A percentile compares a stretch with the other conserved stretches of the same genome.
Conservation (phyloP, 2,797 vertebrate species). For the Sparidentex hasta region DNA sequence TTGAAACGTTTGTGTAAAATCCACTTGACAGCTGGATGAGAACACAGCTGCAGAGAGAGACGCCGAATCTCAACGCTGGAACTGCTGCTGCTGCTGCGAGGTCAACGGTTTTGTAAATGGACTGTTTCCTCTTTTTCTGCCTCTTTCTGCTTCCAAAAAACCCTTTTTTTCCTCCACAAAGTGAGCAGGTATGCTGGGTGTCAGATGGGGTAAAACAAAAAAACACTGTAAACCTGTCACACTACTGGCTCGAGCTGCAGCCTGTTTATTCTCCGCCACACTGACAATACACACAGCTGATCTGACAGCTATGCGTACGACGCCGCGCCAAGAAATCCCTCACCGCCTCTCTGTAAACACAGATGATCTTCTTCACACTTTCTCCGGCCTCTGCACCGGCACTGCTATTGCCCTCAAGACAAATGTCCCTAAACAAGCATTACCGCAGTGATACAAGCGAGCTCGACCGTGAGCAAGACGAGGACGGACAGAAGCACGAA, state of each 20-base stretch:
- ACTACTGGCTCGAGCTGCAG: background rate
- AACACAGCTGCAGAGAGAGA: constrained; percentile 59
- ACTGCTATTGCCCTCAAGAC: constrained; percentile 50
- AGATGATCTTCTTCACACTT: constrained; percentile 59
- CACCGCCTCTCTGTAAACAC: constrained; percentile 43
- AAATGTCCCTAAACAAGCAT: constrained; percentile 53
- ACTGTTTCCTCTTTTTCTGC: background rate
- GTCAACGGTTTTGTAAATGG: constrained; percentile 22
- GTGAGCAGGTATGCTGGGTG: constrained; percentile 24
- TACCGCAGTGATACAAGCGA: constrained; percentile 11
- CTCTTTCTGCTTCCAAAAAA: constrained; percentile 17
- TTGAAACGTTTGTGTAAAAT: constrained; percentile 64
- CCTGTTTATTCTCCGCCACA: constrained; percentile 21
- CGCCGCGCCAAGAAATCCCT: constrained; percentile 48
- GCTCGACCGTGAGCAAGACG: constrained; percentile 21
- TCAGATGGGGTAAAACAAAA: background rate
- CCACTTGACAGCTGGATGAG: constrained; percentile 62
- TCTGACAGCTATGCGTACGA: constrained; percentile 25
- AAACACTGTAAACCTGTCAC: constrained; percentile 9
- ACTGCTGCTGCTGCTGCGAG: constrained; percentile 29
- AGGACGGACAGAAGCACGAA: background rate
- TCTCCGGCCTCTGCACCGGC: constrained; percentile 27
- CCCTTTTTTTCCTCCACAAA: constrained; percentile 41
- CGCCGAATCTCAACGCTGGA: constrained; percentile 24
- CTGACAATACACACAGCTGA: constrained; percentile 54